phyloP scores from a whole-genome alignment of 2,797 vertebrate species.

The Coracias cyanogaster region DNA sequence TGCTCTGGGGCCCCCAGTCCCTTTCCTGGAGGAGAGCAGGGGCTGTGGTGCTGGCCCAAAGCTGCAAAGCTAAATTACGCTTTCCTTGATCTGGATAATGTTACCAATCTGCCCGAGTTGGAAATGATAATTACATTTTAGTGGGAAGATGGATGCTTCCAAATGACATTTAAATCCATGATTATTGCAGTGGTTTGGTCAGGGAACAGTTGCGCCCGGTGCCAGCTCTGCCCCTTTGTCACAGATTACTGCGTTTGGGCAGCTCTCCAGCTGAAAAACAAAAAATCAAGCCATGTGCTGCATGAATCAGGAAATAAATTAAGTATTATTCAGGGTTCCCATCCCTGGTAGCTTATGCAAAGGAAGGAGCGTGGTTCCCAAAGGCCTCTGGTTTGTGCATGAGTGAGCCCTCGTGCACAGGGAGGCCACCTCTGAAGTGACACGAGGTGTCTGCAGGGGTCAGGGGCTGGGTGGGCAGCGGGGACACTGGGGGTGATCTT shows the following conservation, averaged over 20 bases:
- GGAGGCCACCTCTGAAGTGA: too few relatives aligned
- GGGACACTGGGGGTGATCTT: background rate
- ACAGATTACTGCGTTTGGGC: background rate
- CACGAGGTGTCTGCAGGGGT: accelerated
- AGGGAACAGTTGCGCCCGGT: background rate
- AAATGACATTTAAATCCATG: background rate
- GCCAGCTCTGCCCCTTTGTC: background rate
- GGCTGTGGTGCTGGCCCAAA: background rate
- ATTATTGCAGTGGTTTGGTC: background rate
- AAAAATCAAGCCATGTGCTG: background rate
- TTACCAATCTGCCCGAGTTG: background rate
- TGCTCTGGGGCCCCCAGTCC: background rate
- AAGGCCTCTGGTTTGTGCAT: accelerated
- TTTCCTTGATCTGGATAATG: background rate
- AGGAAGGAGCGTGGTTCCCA: accelerated
- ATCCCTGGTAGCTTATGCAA: accelerated
- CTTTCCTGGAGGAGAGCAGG: too few relatives aligned
- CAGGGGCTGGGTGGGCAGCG: background rate
- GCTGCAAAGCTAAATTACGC: background rate
- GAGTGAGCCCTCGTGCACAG: accelerated
- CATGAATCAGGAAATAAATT: background rate
- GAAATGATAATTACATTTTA: background rate
- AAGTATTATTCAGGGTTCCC: background rate
- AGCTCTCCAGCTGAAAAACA: background rate
- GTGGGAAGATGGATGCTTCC: background rate